Evolutionary conservation across 2,113 vertebrate genomes (phyloP).

Genomic region (Prietella phreatophila): DNA sequence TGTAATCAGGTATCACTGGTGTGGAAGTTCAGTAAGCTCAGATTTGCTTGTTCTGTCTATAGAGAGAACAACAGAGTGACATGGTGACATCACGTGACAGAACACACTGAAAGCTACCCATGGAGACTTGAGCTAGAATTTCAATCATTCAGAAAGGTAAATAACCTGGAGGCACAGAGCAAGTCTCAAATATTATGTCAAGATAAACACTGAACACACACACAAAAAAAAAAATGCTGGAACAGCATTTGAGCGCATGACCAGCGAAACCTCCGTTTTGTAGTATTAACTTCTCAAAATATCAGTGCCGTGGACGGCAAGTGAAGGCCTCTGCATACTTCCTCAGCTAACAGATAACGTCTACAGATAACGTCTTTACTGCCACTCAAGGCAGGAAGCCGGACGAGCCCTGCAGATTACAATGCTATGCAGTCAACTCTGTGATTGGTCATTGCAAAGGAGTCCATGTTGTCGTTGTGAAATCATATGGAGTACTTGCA

Average conservation of each 20-base stretch:
- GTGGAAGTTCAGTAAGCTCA: conserved; percentile 70
- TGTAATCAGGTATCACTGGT: conserved; percentile 78
- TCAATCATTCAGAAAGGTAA: neutral
- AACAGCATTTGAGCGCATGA: neutral
- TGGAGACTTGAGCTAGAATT: neutral
- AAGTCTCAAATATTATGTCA: too few relatives aligned
- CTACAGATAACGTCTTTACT: neutral
- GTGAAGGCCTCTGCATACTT: neutral
- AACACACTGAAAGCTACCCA: neutral
- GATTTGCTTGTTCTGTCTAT: conserved; percentile 70
- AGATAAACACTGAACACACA: neutral
- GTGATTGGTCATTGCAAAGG: neutral
- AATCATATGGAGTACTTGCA: neutral
- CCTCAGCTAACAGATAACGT: neutral
- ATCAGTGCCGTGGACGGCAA: neutral
- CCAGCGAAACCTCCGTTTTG: neutral
- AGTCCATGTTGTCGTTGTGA: too few relatives aligned
- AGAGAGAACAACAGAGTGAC: neutral
- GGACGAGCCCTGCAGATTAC: neutral
- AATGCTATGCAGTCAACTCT: neutral
- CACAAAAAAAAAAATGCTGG: neutral
- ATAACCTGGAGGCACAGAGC: neutral
- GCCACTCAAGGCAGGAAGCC: neutral
- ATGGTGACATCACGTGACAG: neutral
- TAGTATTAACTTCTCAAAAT: too few relatives aligned